A percentile compares a stretch with the other conserved stretches of the same genome.
Conservation (phyloP, 1,140 invertebrate genomes). For the Drosophila nebulosa region DNA sequence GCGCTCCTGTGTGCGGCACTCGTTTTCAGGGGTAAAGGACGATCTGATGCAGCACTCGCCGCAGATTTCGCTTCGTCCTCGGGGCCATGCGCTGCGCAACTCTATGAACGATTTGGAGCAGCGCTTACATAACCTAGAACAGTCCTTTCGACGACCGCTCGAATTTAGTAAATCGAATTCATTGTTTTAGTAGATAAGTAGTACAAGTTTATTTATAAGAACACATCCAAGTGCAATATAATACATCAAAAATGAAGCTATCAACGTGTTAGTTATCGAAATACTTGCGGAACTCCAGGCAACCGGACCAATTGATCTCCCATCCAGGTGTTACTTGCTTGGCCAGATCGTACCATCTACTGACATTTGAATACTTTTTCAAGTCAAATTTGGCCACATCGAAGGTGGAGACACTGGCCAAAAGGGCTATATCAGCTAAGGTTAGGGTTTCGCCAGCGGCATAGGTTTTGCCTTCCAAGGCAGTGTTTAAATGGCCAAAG, state of each 20-base stretch:
- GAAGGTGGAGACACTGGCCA: constrained; percentile 84
- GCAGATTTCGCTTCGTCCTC: constrained; percentile 66
- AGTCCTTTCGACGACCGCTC: constrained; percentile 73
- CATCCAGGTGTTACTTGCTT: constrained; percentile 87
- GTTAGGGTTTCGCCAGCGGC: constrained; percentile 86
- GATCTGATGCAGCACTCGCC: constrained; percentile 77
- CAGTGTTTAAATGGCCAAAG: constrained; percentile 85
- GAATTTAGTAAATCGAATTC: constrained; percentile 75
- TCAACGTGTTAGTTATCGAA: constrained; percentile 35
- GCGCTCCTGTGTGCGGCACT: constrained; percentile 70
- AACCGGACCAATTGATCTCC: constrained; percentile 84
- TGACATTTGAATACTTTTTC: constrained; percentile 86
- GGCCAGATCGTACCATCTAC: constrained; percentile 86
- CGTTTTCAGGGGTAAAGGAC: constrained; percentile 79
- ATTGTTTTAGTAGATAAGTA: constrained; percentile 59
- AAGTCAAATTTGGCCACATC: constrained; percentile 86
- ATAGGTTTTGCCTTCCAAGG: constrained; percentile 85
- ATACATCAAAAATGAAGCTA: constrained; percentile 17
- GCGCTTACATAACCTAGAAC: constrained; percentile 75
- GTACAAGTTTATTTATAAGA: constrained; percentile 53
- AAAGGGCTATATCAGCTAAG: constrained; percentile 87
- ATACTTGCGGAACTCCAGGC: constrained; percentile 50
- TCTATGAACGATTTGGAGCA: constrained; percentile 80
- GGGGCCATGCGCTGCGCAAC: constrained; percentile 71
- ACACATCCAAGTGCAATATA: constrained; percentile 67